phyloP scores from a whole-genome alignment of 2,113 vertebrate species.

The Dunckerocampus dactyliophorus region DNA sequence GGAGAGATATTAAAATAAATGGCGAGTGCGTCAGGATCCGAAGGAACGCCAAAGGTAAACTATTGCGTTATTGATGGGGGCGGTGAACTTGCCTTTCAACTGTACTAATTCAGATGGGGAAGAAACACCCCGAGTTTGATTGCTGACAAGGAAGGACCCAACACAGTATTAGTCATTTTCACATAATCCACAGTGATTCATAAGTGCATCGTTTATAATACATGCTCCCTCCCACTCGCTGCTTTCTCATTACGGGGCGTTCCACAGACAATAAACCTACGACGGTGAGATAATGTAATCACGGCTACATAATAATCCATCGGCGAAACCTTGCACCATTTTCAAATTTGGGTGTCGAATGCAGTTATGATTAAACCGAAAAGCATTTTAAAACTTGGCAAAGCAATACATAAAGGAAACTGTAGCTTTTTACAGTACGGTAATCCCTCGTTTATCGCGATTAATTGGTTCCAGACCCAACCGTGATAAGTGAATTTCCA shows the following conservation, averaged over 20 bases:
- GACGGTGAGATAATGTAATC: conserved; percentile 6
- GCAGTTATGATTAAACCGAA: background rate
- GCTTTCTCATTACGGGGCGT: conserved; percentile 15
- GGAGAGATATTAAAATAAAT: conserved; percentile 71
- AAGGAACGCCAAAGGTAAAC: conserved; percentile 45
- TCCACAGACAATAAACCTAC: conserved; percentile 25
- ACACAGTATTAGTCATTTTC: conserved; percentile 20
- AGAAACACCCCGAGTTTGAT: conserved; percentile 24
- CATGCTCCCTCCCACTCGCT: background rate
- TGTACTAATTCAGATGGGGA: conserved; percentile 38
- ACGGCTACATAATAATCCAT: conserved; percentile 25
- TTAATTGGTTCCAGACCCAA: too few relatives aligned
- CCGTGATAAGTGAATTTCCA: too few relatives aligned
- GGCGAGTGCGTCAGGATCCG: conserved; percentile 54
- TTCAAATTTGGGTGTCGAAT: conserved; percentile 7
- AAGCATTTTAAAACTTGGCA: too few relatives aligned
- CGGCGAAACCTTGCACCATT: conserved; percentile 1
- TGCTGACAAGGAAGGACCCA: background rate
- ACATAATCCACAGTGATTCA: conserved; percentile 46
- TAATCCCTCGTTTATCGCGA: too few relatives aligned
- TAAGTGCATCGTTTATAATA: conserved; percentile 21
- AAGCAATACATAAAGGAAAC: too few relatives aligned
- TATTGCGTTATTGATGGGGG: conserved; percentile 60
- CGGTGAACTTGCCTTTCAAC: conserved; percentile 47
- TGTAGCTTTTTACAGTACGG: too few relatives aligned